Percentiles rank a stretch among this genome's conserved stretches.
Conservation (phyloP, 2,888 invertebrate species). For the Linnaemya tessellans region DNA sequence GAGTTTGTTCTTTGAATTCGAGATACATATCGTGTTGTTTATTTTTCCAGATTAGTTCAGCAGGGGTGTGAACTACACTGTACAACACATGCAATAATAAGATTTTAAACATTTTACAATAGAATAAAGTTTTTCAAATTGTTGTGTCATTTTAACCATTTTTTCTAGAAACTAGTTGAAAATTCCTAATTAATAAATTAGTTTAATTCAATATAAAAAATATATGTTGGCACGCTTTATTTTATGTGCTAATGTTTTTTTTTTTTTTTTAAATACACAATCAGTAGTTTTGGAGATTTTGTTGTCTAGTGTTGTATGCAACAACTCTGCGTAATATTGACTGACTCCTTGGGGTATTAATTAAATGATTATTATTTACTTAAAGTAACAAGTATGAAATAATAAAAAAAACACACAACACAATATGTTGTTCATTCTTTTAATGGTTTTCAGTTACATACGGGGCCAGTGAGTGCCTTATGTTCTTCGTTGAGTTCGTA, state of each 20-base stretch:
- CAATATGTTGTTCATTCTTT: slow-evolving; percentile 47
- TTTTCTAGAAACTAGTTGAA: too few species aligned
- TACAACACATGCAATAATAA: too few species aligned
- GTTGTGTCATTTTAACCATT: too few species aligned
- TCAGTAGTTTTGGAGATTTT: too few species aligned
- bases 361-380: slow-evolving; percentile 70
- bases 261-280: too few species aligned
- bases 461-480: not conserved
- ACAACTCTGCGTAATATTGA: not conserved
- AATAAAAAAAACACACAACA: not conserved
- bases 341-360: slow-evolving; percentile 65
- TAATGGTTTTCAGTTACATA: slow-evolving; percentile 31
- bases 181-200: too few species aligned
- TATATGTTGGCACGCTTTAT: too few species aligned
- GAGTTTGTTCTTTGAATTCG: not conserved
- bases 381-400: slow-evolving; percentile 30
- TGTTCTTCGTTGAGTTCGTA: not conserved
- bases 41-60: not conserved
- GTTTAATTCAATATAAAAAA: too few species aligned
- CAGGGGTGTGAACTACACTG: slow-evolving; percentile 16
- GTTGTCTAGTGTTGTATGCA: not conserved
- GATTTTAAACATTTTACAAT: too few species aligned
- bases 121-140: too few species aligned
- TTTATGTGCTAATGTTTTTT: too few species aligned
- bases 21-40: not conserved